Conservation (phyloP, 2,888 invertebrate species). For the Callyntrura sp. region DNA sequence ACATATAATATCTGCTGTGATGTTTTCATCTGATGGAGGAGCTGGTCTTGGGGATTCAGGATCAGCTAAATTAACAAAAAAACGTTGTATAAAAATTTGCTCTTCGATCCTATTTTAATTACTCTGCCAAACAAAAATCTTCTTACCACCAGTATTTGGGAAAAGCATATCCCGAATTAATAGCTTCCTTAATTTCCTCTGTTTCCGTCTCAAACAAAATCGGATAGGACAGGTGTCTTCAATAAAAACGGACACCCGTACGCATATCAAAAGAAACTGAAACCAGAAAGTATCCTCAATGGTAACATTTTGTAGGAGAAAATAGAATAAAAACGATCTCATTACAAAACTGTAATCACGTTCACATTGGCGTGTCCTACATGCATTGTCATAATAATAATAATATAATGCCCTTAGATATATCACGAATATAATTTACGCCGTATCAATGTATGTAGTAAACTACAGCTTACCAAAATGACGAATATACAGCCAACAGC, state of each 20-base stretch:
- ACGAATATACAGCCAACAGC: slow-evolving; percentile 65
- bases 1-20: slow-evolving; percentile 77
- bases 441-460: background rate
- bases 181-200: slow-evolving; percentile 56
- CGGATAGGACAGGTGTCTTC: slow-evolving; percentile 70
- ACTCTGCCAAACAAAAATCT: background rate
- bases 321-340: background rate
- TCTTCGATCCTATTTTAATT: no score
- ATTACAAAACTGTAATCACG: background rate
- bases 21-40: slow-evolving; percentile 78
- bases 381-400: background rate
- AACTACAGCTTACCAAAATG: slow-evolving; percentile 52
- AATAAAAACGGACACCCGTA: slow-evolving; percentile 64
- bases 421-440: no score
- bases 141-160: slow-evolving; percentile 53
- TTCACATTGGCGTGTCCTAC: background rate
- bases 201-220: slow-evolving; percentile 62
- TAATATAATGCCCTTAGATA: background rate
- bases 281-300: background rate
- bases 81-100: background rate
- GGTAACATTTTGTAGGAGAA: background rate
- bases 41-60: slow-evolving; percentile 44
- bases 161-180: slow-evolving; percentile 58
- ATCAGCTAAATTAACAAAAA: slow-evolving; percentile 5
- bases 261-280: slow-evolving; percentile 64